Conservation (phyloP, 2,888 invertebrate species). For the Tenthredo notha region DNA sequence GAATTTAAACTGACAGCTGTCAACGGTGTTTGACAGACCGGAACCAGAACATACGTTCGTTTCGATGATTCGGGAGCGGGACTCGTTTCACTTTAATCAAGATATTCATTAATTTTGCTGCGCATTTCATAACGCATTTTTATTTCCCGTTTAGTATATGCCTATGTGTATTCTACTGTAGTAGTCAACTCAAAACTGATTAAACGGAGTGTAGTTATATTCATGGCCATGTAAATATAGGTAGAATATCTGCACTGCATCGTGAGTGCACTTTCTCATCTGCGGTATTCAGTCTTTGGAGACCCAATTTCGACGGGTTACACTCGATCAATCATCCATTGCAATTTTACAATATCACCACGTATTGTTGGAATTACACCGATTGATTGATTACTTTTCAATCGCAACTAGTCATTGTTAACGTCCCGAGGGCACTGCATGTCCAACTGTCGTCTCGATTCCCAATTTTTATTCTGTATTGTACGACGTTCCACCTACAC, state of each 20-base stretch:
- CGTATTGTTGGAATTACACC: conserved; percentile 62
- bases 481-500: not conserved
- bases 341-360: conserved; percentile 71
- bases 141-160: not conserved
- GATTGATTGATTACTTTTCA: conserved; percentile 73
- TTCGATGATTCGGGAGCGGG: conserved; percentile 26
- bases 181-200: too few species aligned
- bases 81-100: not conserved
- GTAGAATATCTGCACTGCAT: not conserved
- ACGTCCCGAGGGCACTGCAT: conserved; percentile 9
- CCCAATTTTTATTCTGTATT: not conserved
- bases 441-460: conserved; percentile 32
- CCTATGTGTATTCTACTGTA: not conserved
- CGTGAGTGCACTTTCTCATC: conserved; percentile 27
- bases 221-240: not conserved
- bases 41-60: conserved; percentile 62
- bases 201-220: not conserved
- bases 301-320: conserved; percentile 58
- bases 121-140: not conserved
- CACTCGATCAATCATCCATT: conserved; percentile 67
- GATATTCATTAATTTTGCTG: conserved; percentile 10
- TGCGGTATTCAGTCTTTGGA: conserved; percentile 31
- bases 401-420: conserved; percentile 66
- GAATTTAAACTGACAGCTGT: conserved; percentile 77
- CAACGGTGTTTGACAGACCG: conserved; percentile 71